Evolutionary conservation across 2,113 vertebrate genomes (phyloP), one percentile per base, ranked within the genome.

Genomic region (Syngnathus scovelli): DNA sequence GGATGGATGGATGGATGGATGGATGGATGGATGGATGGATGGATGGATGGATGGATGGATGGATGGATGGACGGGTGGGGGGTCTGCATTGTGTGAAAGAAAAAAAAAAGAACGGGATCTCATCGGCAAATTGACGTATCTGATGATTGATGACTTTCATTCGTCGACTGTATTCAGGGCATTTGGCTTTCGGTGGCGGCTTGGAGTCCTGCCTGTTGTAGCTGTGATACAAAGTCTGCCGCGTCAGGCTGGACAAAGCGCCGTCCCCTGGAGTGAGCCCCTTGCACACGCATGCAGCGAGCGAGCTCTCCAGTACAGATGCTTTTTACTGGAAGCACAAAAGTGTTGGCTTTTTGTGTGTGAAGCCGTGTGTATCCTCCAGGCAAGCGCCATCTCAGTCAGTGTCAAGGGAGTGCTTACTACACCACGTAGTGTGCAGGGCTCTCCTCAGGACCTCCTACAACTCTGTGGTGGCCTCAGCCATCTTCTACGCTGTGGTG

Each of bases 221-320:
- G 74, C 81, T 55, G 66, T 69, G 83, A 81, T 78, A 85, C 75
- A 80, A 81, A 82, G 80, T 78, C 72, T 66, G 48, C 49, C 38
- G 64, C 33, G 48, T 66, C 64, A 52, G 19, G 64, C 63, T 16
- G 16, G 44, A 65, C 63, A 52, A 37, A 79, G 55, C 82, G 82
- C 68, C 54, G 83, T 78, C 69, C 85, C 83, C 78, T 72, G 2
- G 69, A 79, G 85, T 78, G 70, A 81, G 76, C 74, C 75, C 75
- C 68, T 33, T 33, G 27, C 27, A 33, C 27, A 33, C 27, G 27
- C 71, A 74, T 68, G 72, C 75, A 78, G 71, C 75, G 78, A 75
- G 80, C 83, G 67, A 66, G 75, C 70, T 70, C 67, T 68, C 72
- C 74, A 75, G 64, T 69, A 68, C 79, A 69, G 8, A 41, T 61